Evolutionary conservation across 2,888 invertebrate species (phyloP).

Genomic region (Hyposoter dolosus): DNA sequence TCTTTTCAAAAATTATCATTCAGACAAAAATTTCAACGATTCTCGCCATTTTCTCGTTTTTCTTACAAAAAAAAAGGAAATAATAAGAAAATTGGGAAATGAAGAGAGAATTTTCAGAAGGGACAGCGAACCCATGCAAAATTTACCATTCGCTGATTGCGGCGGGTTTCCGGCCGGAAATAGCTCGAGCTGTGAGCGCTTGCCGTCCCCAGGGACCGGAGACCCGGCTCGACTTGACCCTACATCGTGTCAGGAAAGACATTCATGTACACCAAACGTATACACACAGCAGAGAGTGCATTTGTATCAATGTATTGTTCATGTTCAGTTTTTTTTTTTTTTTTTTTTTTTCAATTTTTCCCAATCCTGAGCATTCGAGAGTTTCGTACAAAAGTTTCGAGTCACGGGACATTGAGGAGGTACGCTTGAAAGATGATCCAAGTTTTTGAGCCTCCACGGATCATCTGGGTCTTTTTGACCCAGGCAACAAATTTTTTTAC

Average conservation of each 20-base stretch:
- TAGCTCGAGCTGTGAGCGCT: conserved; percentile 90
- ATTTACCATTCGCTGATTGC: conserved; percentile 93
- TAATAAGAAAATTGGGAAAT: background rate
- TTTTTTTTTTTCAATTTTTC: too few relatives aligned
- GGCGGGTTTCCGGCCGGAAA: conserved; percentile 88
- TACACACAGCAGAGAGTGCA: conserved; percentile 73
- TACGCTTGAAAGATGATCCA: background rate
- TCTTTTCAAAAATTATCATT: background rate
- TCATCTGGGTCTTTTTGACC: too few relatives aligned
- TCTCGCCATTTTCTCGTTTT: background rate
- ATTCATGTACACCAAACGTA: conserved; percentile 81
- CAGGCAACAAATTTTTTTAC: too few relatives aligned
- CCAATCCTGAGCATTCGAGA: background rate
- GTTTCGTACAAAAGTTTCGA: background rate
- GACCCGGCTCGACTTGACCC: conserved; percentile 86
- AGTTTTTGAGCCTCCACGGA: background rate
- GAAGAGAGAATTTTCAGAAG: background rate
- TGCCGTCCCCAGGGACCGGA: conserved; percentile 89
- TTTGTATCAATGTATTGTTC: conserved; percentile 34
- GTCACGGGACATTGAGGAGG: background rate
- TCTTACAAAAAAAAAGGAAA: conserved; percentile 4
- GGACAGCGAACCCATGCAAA: conserved; percentile 78
- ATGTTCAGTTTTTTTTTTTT: background rate
- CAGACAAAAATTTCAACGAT: background rate
- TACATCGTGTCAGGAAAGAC: conserved; percentile 82